Conservation (phyloP, 2,797 vertebrate genomes). For the Sarcophilus harrisii region DNA sequence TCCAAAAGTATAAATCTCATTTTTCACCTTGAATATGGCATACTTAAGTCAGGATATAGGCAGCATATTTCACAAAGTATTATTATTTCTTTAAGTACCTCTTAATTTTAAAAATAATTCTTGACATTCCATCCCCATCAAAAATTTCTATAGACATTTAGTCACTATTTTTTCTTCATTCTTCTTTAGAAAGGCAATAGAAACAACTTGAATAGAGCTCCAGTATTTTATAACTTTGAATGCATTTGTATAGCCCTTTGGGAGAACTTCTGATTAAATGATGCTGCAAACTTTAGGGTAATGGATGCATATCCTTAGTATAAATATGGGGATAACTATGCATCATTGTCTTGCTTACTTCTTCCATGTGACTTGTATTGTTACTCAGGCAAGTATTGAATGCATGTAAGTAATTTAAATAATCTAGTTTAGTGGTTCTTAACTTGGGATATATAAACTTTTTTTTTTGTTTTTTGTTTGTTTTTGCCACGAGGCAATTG, state of each 20-base stretch:
- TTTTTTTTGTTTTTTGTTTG: not conserved
- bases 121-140: not conserved
- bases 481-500: too few species aligned
- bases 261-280: not conserved
- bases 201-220: not conserved
- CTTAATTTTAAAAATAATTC: not conserved
- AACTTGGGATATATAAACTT: not conserved
- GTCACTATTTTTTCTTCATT: not conserved
- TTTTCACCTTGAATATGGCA: not conserved
- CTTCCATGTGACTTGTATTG: not conserved
- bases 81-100: not conserved
- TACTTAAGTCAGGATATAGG: not conserved
- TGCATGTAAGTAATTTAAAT: not conserved
- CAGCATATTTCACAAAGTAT: too few species aligned
- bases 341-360: not conserved
- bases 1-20: not conserved
- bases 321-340: not conserved
- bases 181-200: not conserved
- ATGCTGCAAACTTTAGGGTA: not conserved
- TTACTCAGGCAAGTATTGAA: not conserved
- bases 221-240: not conserved
- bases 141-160: not conserved
- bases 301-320: not conserved
- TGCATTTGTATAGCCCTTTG: not conserved
- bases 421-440: not conserved